A percentile compares a stretch with the other conserved stretches of the same genome.
phyloP scores from a whole-genome alignment of 1,140 invertebrate species.

The Bombus superbus region DNA sequence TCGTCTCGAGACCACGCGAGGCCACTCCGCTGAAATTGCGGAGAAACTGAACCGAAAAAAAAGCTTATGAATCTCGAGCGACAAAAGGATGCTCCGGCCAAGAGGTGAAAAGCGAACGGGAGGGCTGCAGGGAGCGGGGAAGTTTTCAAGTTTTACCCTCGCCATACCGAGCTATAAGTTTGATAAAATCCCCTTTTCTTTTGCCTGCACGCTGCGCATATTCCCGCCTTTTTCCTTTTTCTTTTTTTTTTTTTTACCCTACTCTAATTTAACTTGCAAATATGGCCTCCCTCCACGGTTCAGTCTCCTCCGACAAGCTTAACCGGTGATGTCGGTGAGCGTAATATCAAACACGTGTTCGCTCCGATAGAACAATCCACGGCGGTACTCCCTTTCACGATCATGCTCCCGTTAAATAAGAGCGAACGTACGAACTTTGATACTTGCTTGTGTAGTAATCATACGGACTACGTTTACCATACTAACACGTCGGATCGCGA shows the following conservation, averaged over 20 bases:
- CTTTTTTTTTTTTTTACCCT: not conserved
- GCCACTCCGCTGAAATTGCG: not conserved
- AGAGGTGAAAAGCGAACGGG: slow-evolving; percentile 7
- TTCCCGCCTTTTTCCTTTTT: slow-evolving; percentile 8
- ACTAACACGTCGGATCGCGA: too few relatives aligned
- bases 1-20: not conserved
- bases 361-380: not conserved
- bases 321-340: slow-evolving; percentile 59
- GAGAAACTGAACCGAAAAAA: not conserved
- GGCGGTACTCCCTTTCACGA: not conserved
- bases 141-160: slow-evolving; percentile 14
- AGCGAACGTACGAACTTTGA: not conserved
- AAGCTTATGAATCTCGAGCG: slow-evolving; percentile 7
- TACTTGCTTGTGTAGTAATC: not conserved
- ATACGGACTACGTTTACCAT: too few relatives aligned
- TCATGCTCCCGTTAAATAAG: not conserved
- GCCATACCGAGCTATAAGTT: slow-evolving; percentile 10
- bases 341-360: slow-evolving; percentile 61
- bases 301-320: slow-evolving; percentile 48
- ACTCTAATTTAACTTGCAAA: slow-evolving; percentile 70
- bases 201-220: slow-evolving; percentile 17
- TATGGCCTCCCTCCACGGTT: slow-evolving; percentile 36
- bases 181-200: slow-evolving; percentile 34
- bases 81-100: not conserved
- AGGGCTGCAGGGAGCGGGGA: not conserved